phyloP scores from a whole-genome alignment of 2,797 vertebrate genomes.

The Aselliscus stoliczkanus region DNA sequence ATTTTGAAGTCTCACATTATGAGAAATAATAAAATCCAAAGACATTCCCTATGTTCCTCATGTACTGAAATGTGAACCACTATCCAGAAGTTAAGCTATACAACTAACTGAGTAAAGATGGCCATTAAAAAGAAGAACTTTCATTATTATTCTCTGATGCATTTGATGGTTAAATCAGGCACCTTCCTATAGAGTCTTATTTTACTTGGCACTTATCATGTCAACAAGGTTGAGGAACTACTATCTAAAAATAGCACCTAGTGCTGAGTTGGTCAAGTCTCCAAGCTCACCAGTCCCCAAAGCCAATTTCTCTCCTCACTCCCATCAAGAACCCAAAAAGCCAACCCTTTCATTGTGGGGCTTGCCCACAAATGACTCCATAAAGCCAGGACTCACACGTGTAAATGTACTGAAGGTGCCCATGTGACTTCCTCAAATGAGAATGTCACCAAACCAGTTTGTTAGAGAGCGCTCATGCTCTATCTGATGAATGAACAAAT shows the following conservation, averaged over 20 bases:
- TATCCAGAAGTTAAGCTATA: background rate
- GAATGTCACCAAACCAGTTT: conserved; percentile 65
- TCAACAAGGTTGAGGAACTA: background rate
- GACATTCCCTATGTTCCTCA: background rate
- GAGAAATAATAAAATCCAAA: background rate
- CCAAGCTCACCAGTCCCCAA: background rate
- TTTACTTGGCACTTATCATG: background rate
- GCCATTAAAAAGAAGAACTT: background rate
- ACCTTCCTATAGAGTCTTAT: background rate
- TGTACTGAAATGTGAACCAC: background rate
- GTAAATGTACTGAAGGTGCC: background rate
- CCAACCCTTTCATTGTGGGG: background rate
- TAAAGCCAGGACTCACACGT: conserved; percentile 13
- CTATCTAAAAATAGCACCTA: background rate
- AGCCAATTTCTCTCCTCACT: background rate
- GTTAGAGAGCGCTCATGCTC: background rate
- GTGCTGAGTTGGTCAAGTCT: background rate
- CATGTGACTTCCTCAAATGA: background rate
- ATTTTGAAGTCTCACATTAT: background rate
- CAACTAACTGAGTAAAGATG: background rate
- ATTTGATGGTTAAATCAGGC: background rate
- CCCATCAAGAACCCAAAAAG: background rate
- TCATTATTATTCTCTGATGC: background rate
- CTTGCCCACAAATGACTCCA: background rate
- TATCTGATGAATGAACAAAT: conserved; percentile 27